Base-by-base conservation (phyloP, 2,797 vertebrate genomes). In the Peromyscus nudipes region DNA sequence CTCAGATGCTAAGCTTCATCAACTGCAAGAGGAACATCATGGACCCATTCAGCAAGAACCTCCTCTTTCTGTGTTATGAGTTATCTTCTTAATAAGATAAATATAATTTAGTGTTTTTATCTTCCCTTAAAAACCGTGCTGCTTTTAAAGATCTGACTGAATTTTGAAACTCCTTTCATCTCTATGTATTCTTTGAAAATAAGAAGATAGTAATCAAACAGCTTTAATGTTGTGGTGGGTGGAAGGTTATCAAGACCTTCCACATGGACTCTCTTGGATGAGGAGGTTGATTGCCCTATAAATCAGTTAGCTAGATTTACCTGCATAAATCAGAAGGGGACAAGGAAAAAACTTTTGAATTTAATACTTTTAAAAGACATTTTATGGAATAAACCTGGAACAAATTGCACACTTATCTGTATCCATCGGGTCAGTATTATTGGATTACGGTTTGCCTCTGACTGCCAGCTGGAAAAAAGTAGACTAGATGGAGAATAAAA, bases 361-460 rank as follows among this genome's bases (percentile, higher is more conserved):
- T 95, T 69, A 95, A 95, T 96, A 81, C 76, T 96, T 92, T 96
- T 67, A 91, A 96, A 97, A 93, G 55, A 55, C 77, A 65, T 91
- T 94, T 96, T 86, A 85, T 94, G 89, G 73, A 91, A 92, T 92
- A 88, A 97, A 88, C 95, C 77, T 98, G 94, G 85, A 97, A 97
- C 91, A 95, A 94, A 94, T 82, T 83, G 60, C 40, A 21, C 60
- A 93, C n/a, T 97, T 98, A 97, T 97, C 97, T 96, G 85, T 89
- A 89, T 91, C 62, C 67, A 92, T 96, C 82, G 76, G 73, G 77
- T 94, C 77, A 96, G 77, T 88, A 82, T 94, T 85, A 82, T 95
- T 96, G 77, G 91, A 90, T 97, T 95, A 95, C 46, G 95, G 55
- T 79, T 91, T 96, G 65, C 34, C 77, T 96, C 76, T 96, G 43